Percentiles rank a stretch among this genome's conserved stretches.
Conservation (phyloP, 1,140 invertebrate genomes). For the Dryas iulia region DNA sequence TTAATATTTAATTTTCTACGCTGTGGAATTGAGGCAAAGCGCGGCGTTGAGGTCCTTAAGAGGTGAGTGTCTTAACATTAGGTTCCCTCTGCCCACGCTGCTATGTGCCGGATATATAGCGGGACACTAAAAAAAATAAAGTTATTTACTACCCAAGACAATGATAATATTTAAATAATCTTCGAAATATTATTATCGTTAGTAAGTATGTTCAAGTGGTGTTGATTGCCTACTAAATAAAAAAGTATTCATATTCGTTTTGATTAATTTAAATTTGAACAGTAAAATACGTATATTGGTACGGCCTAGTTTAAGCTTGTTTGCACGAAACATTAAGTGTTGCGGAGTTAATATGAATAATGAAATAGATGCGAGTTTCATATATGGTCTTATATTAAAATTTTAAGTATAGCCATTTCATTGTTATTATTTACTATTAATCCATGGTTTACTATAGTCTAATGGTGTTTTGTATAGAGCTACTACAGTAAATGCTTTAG, state of each 20-base stretch:
- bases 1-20: too few species aligned
- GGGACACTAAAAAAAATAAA: too few species aligned
- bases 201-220: background rate
- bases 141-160: too few species aligned
- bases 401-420: slow-evolving; percentile 4
- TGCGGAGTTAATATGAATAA: slow-evolving; percentile 27
- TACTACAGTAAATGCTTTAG: too few species aligned
- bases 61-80: too few species aligned
- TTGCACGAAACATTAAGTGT: slow-evolving; percentile 52
- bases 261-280: background rate
- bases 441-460: too few species aligned
- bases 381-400: background rate
- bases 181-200: background rate
- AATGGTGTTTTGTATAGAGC: too few species aligned
- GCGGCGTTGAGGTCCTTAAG: too few species aligned
- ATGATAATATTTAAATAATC: background rate
- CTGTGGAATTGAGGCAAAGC: too few species aligned
- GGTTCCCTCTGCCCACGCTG: too few species aligned
- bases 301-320: slow-evolving; percentile 45
- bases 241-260: slow-evolving; percentile 11
- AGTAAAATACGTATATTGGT: slow-evolving; percentile 7
- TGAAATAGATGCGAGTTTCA: background rate
- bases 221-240: background rate
- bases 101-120: too few species aligned
- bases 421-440: slow-evolving; percentile 12